Conservation (phyloP, 2,888 invertebrate species). For the Caenorhabditis imperialis region DNA sequence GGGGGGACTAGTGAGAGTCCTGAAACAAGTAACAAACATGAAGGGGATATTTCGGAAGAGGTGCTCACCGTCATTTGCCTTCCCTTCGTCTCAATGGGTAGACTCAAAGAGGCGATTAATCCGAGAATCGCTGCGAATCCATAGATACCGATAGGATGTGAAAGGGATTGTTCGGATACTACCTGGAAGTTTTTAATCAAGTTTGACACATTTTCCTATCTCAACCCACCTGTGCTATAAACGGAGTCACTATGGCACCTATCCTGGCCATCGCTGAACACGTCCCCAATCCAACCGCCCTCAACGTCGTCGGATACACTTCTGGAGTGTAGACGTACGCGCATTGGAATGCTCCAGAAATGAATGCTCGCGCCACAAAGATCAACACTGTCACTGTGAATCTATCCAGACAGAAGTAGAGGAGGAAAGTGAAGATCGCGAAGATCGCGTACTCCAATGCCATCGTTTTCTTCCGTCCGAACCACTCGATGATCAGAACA, state of each 20-base stretch:
- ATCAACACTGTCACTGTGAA: constrained; percentile 85
- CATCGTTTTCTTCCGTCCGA: constrained; percentile 93
- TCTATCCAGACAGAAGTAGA: constrained; percentile 83
- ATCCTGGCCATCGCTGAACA: constrained; percentile 91
- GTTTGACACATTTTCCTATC: background rate
- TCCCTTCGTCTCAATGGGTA: constrained; percentile 90
- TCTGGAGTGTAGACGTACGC: constrained; percentile 96
- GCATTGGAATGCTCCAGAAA: constrained; percentile 94
- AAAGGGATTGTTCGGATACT: constrained; percentile 85
- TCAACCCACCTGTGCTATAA: constrained; percentile 87
- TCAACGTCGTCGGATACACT: constrained; percentile 89
- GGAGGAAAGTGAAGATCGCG: constrained; percentile 83
- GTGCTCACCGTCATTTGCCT: constrained; percentile 81
- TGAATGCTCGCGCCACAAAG: constrained; percentile 90
- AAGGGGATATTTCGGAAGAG: background rate
- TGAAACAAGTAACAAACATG: constrained; percentile 17
- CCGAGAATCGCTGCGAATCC: constrained; percentile 86
- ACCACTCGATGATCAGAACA: constrained; percentile 89
- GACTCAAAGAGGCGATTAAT: constrained; percentile 85
- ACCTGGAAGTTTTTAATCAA: constrained; percentile 81
- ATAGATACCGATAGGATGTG: constrained; percentile 86
- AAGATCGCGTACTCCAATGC: constrained; percentile 91
- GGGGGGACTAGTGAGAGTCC: constrained; percentile 32
- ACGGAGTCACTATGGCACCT: constrained; percentile 94
- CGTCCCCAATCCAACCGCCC: constrained; percentile 92